phyloP scores from a whole-genome alignment of 2,888 invertebrate species.

The Acleris cristana region DNA sequence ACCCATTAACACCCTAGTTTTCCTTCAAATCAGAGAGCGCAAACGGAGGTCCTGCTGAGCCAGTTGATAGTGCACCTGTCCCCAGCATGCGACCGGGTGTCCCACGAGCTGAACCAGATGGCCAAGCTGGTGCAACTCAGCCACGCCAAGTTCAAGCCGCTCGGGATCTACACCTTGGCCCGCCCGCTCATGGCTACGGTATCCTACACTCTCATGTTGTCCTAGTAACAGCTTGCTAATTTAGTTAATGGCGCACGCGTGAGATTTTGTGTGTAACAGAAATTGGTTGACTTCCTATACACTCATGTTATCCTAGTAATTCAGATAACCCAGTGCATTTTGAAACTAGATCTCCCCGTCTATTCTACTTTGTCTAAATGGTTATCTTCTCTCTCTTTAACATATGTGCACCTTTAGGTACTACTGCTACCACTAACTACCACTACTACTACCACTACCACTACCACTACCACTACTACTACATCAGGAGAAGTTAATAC shows the following conservation, averaged over 20 bases:
- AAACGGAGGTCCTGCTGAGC: conserved; percentile 17
- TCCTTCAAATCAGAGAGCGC: conserved; percentile 11
- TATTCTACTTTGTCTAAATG: no score
- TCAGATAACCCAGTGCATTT: neutral
- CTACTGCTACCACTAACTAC: no score
- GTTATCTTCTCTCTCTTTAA: neutral
- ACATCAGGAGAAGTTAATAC: neutral
- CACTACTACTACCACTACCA: no score
- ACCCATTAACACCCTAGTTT: no score
- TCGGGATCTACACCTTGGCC: conserved; percentile 60
- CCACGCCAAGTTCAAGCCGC: conserved; percentile 63
- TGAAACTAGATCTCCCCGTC: no score
- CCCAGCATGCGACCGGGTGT: conserved; percentile 13
- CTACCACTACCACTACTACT: no score
- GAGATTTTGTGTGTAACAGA: no score
- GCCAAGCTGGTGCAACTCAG: conserved; percentile 65
- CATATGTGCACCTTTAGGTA: no score
- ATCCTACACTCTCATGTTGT: neutral
- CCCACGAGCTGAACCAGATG: conserved; percentile 58
- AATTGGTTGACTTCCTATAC: no score
- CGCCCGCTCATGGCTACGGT: conserved; percentile 51
- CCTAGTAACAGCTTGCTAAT: no score
- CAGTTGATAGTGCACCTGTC: conserved; percentile 18
- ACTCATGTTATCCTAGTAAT: conserved; percentile 3
- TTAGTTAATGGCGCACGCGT: no score